Percentiles rank a stretch among this genome's conserved stretches.
Conservation (phyloP, 2,113 vertebrate species). For the Zosterops japonicus region DNA sequence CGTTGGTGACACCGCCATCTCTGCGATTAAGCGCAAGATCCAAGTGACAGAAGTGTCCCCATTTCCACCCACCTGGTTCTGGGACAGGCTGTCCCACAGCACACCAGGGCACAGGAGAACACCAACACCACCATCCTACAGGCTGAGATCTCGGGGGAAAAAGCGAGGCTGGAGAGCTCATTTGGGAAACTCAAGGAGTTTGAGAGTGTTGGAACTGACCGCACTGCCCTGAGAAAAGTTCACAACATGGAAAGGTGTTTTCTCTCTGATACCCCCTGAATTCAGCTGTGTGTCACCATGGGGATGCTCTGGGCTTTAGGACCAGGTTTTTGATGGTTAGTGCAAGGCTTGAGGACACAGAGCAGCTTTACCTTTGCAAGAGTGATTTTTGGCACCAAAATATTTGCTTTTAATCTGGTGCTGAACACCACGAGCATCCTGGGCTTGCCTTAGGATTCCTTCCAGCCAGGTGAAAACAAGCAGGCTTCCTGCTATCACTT, state of each 20-base stretch:
- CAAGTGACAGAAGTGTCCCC: background rate
- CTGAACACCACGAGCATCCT: rapidly evolving
- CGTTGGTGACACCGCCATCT: rapidly evolving
- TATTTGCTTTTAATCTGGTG: background rate
- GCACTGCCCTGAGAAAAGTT: background rate
- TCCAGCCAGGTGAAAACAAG: background rate
- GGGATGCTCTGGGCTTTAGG: background rate
- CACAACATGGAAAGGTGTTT: background rate
- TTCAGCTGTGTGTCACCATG: background rate
- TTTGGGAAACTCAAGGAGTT: background rate
- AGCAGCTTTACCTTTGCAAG: background rate
- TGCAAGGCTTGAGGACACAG: background rate
- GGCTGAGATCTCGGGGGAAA: background rate
- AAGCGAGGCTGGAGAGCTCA: background rate
- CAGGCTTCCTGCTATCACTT: background rate
- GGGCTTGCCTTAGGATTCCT: no score
- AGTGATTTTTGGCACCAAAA: rapidly evolving
- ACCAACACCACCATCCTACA: background rate
- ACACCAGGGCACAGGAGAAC: background rate
- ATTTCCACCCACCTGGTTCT: background rate
- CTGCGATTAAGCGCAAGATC: background rate
- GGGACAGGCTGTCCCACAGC: background rate
- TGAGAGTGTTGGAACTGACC: rapidly evolving
- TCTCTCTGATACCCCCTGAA: rapidly evolving
- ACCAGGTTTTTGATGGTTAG: background rate